Percentiles rank a stretch among this genome's conserved stretches.
These are phyloP conservation scores for Trichomalopsis sarcophagae DNA, from an alignment of 1,140 invertebrate genomes.

Conservation along the genomic window DNA sequence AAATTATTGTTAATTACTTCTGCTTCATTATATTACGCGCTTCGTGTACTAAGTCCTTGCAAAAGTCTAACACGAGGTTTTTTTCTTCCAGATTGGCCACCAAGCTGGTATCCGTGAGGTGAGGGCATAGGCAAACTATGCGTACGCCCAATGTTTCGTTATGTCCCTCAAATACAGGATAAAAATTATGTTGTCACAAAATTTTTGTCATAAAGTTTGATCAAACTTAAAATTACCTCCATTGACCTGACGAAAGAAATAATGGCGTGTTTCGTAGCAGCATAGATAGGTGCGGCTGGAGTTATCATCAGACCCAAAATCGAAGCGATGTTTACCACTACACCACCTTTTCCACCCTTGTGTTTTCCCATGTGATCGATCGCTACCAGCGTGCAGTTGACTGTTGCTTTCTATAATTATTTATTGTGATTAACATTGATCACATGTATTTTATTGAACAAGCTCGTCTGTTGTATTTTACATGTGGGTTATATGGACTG, in stretches of 20 bases:
- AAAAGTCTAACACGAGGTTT: too few species aligned
- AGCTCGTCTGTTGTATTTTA: too few species aligned
- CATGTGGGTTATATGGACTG: too few species aligned
- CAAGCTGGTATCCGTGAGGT: not conserved
- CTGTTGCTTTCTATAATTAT: too few species aligned
- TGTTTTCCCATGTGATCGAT: not conserved
- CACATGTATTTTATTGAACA: too few species aligned
- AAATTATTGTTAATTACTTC: too few species aligned
- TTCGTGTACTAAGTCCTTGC: too few species aligned
- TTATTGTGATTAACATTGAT: too few species aligned
- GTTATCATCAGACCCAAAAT: not conserved
- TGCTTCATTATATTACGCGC: too few species aligned
- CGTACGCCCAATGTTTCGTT: not conserved
- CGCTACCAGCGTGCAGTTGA: not conserved
- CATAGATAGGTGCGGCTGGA: not conserved
- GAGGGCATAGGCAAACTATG: not conserved
- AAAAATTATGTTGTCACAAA: not conserved
- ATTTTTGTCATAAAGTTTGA: not conserved
- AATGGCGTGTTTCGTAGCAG: not conserved
- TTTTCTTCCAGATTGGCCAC: not conserved
- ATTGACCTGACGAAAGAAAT: not conserved
- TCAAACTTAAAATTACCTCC: not conserved
- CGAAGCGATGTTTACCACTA: not conserved
- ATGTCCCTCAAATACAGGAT: not conserved
- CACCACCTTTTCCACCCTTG: not conserved